These are phyloP conservation scores for Lucilia sericata DNA, from an alignment of 1,140 invertebrate genomes.

Conservation along the genomic window DNA sequence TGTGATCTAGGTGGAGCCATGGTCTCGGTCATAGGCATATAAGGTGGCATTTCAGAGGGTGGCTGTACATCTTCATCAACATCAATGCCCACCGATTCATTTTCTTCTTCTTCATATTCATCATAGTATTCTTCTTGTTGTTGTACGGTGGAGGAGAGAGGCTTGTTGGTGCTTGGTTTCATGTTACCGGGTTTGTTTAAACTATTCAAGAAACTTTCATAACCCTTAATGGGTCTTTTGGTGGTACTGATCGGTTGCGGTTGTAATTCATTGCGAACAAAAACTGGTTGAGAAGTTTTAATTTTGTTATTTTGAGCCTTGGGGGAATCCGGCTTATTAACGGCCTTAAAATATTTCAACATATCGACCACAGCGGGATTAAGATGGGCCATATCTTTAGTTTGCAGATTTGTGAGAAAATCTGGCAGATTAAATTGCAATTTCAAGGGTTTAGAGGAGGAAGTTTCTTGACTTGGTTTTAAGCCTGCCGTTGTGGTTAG, in stretches of 20 bases:
- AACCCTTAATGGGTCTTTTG: conserved; percentile 54
- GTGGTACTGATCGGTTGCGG: conserved; percentile 41
- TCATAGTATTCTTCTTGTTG: conserved; percentile 56
- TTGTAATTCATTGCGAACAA: background rate
- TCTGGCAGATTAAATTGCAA: conserved; percentile 63
- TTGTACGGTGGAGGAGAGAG: conserved; percentile 42
- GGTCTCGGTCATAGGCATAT: conserved; percentile 73
- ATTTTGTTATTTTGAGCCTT: conserved; percentile 8
- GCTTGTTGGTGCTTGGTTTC: conserved; percentile 43
- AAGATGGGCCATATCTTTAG: conserved; percentile 57
- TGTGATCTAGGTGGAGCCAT: conserved; percentile 63
- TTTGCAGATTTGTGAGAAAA: conserved; percentile 61
- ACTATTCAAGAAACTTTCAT: conserved; percentile 61
- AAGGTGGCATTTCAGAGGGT: conserved; percentile 70
- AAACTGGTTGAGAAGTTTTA: background rate
- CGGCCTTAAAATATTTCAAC: conserved; percentile 62
- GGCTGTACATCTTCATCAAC: conserved; percentile 70
- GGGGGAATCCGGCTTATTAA: conserved; percentile 49
- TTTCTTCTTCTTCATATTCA: conserved; percentile 64
- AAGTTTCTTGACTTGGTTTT: background rate
- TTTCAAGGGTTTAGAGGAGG: conserved; percentile 49
- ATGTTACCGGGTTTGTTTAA: conserved; percentile 51
- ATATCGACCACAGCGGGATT: conserved; percentile 60
- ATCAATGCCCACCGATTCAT: conserved; percentile 70
- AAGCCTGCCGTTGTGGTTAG: background rate